These are phyloP conservation scores for Miichthys miiuy DNA, from an alignment of 2,797 vertebrate species.

Conservation along the genomic window DNA sequence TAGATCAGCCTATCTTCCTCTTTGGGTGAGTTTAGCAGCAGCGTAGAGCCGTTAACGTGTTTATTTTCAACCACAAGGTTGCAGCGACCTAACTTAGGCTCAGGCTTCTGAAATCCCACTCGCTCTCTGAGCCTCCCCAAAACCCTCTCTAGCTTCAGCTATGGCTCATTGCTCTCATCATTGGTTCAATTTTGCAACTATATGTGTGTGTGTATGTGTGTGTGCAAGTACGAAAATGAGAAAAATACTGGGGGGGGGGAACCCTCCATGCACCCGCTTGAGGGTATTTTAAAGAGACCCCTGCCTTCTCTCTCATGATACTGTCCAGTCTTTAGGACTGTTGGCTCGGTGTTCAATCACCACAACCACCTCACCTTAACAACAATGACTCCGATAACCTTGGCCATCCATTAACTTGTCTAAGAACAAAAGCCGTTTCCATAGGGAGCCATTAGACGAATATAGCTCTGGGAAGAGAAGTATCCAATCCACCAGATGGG, in stretches of 20 bases:
- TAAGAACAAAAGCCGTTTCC: constrained; percentile 77
- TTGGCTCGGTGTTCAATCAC: constrained; percentile 68
- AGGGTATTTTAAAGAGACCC: constrained; percentile 59
- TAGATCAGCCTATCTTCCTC: constrained; percentile 35
- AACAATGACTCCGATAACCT: constrained; percentile 76
- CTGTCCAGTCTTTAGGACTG: constrained; percentile 51
- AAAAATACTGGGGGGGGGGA: constrained; percentile 7
- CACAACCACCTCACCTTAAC: constrained; percentile 73
- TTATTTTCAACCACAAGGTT: constrained; percentile 64
- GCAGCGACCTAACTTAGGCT: constrained; percentile 61
- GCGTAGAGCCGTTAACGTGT: constrained; percentile 22
- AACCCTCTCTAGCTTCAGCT: constrained; percentile 43
- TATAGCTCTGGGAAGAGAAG: constrained; percentile 73
- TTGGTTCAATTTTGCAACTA: constrained; percentile 51
- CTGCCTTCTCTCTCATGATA: constrained; percentile 32
- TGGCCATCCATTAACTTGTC: constrained; percentile 78
- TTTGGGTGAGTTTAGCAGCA: constrained; percentile 38
- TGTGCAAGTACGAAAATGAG: not conserved
- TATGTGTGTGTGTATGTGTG: constrained; percentile 12
- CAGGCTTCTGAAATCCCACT: constrained; percentile 48
- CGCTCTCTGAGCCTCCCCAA: constrained; percentile 33
- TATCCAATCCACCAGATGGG: constrained; percentile 78
- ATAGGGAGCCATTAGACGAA: constrained; percentile 79
- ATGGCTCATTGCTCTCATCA: constrained; percentile 65
- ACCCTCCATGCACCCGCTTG: not conserved